A percentile compares a stretch with the other conserved stretches of the same genome.
Evolutionary conservation across 2,888 invertebrate genomes (phyloP).

Genomic region (Cactoblastis cactorum): DNA sequence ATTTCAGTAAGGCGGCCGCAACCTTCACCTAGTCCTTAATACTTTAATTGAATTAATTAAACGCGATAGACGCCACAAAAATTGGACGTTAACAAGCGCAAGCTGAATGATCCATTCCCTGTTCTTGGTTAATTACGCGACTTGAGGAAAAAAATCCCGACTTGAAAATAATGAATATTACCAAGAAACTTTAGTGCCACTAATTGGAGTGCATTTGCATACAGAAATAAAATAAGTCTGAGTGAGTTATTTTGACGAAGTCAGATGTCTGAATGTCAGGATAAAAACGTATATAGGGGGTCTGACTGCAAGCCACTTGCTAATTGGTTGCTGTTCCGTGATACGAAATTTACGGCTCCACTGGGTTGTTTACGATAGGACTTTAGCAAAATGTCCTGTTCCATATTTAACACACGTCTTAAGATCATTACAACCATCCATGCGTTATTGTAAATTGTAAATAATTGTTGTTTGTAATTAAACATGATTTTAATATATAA

Average conservation of each 20-base stretch:
- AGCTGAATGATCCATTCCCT: constrained; percentile 54
- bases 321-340: constrained; percentile 11
- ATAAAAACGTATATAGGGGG: constrained; percentile 12
- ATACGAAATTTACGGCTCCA: constrained; percentile 14
- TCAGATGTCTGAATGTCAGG: constrained; percentile 45
- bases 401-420: constrained; percentile 11
- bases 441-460: no score
- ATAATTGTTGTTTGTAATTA: no score
- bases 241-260: constrained; percentile 67
- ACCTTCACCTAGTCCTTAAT: constrained; percentile 76
- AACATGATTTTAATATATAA: background rate
- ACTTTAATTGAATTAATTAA: constrained; percentile 76
- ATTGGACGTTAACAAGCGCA: constrained; percentile 75
- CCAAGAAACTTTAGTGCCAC: constrained; percentile 65
- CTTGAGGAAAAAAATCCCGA: constrained; percentile 58
- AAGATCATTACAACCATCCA: no score
- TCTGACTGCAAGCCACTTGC: constrained; percentile 10
- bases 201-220: constrained; percentile 77
- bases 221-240: constrained; percentile 63
- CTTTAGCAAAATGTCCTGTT: constrained; percentile 7
- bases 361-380: constrained; percentile 10
- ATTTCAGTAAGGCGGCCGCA: constrained; percentile 71
- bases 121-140: constrained; percentile 67
- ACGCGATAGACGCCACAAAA: constrained; percentile 63
- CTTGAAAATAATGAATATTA: constrained; percentile 72